These are phyloP conservation scores for Triplophysa bombifrons DNA, from an alignment of 2,797 vertebrate genomes.

Conservation along the genomic window DNA sequence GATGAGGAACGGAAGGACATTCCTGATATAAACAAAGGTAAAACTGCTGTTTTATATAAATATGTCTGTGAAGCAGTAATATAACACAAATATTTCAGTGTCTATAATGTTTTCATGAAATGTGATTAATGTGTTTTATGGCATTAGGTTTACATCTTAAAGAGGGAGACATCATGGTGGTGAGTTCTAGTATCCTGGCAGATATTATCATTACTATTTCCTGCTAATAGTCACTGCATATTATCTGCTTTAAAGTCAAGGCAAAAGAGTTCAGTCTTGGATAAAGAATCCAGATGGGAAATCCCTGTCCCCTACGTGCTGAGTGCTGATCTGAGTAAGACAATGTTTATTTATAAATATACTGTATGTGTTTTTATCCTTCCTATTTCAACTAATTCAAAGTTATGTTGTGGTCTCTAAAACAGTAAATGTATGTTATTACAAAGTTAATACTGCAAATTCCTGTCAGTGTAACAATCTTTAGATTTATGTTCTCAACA, in stretches of 20 bases:
- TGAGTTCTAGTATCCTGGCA: not conserved
- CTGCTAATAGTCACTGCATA: not conserved
- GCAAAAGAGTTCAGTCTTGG: not conserved
- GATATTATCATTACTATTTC: not conserved
- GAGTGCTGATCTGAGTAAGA: conserved; percentile 5
- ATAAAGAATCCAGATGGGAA: not conserved
- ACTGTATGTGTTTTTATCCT: no score
- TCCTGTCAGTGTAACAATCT: no score
- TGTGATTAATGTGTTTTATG: not conserved
- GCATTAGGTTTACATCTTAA: conserved; percentile 22
- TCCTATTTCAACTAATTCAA: no score
- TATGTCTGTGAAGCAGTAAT: no score
- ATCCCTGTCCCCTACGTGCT: not conserved
- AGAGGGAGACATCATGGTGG: conserved; percentile 27
- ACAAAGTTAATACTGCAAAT: no score
- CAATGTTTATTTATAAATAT: not conserved
- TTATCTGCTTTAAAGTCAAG: not conserved
- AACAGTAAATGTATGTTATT: no score
- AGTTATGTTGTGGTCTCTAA: no score
- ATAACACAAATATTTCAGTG: no score
- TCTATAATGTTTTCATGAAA: no score
- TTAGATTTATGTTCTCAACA: no score
- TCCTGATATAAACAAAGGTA: conserved; percentile 17
- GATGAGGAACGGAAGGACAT: not conserved
- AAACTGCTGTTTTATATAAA: not conserved